phyloP scores from a whole-genome alignment of 53 echinoderm and acorn worm genomes.

The Zoroaster sp. region DNA sequence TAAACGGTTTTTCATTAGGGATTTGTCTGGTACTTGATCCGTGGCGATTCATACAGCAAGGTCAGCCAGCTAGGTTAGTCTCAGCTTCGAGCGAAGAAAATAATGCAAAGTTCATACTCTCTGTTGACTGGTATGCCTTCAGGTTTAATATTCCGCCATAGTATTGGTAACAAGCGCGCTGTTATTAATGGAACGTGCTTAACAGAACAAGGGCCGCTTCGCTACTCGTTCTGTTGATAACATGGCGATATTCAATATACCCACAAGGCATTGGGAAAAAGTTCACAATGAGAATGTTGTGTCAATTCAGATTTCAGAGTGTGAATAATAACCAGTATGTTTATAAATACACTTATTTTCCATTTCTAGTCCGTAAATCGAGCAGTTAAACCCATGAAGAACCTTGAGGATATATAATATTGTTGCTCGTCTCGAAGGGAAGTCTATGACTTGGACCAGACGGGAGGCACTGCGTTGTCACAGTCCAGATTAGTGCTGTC shows the following conservation, averaged over 20 bases:
- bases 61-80: constrained; percentile 3
- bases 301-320: background rate
- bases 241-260: background rate
- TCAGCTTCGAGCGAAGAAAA: background rate
- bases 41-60: background rate
- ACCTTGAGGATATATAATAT: too few relatives aligned
- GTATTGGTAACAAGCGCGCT: background rate
- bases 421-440: too few relatives aligned
- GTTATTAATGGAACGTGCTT: background rate
- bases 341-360: background rate
- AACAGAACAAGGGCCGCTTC: background rate
- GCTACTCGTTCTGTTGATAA: background rate
- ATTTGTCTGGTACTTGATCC: too few relatives aligned
- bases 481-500: too few relatives aligned
- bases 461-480: too few relatives aligned
- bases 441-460: too few relatives aligned
- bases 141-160: background rate
- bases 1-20: too few relatives aligned
- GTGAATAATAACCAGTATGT: background rate
- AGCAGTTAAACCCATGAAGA: too few relatives aligned
- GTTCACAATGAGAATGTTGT: background rate
- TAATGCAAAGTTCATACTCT: background rate
- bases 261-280: background rate
- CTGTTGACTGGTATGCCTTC: background rate
- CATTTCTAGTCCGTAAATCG: too few relatives aligned